Conservation (phyloP, 1,140 invertebrate species). For the Teleopsis dalmanni region DNA sequence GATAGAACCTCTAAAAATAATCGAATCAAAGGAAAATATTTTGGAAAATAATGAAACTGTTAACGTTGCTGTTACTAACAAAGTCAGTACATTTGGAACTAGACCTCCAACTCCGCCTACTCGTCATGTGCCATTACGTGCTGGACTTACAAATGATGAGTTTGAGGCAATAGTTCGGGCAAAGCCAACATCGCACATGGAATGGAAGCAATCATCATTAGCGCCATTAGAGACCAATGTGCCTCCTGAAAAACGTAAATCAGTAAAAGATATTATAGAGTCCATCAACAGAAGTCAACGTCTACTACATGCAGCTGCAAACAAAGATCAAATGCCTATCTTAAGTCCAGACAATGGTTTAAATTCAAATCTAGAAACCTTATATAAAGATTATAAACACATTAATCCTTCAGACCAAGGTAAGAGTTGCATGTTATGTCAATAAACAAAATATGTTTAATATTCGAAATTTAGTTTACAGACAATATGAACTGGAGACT, state of each 20-base stretch:
- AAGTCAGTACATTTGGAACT: neutral
- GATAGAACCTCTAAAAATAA: neutral
- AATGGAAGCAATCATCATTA: constrained; percentile 15
- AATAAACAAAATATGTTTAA: no score
- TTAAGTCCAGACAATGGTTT: no score
- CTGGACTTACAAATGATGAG: neutral
- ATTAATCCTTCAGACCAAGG: no score
- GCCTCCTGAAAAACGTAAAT: constrained; percentile 24
- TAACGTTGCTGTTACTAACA: neutral
- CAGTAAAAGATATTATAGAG: constrained; percentile 41
- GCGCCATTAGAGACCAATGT: constrained; percentile 11
- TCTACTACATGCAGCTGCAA: constrained; percentile 33
- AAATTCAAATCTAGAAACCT: no score
- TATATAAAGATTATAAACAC: no score
- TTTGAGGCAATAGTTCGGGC: constrained; percentile 9
- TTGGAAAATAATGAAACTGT: neutral
- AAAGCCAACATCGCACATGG: constrained; percentile 4
- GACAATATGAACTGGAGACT: no score
- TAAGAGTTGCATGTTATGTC: no score
- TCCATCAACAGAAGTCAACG: constrained; percentile 40
- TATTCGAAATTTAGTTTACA: no score
- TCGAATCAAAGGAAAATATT: neutral
- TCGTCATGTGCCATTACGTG: neutral
- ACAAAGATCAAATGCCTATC: constrained; percentile 25
- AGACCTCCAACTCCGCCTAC: neutral